These are phyloP conservation scores for Heliothis peltigera DNA, from an alignment of 2,888 invertebrate genomes.

Conservation along the genomic window DNA sequence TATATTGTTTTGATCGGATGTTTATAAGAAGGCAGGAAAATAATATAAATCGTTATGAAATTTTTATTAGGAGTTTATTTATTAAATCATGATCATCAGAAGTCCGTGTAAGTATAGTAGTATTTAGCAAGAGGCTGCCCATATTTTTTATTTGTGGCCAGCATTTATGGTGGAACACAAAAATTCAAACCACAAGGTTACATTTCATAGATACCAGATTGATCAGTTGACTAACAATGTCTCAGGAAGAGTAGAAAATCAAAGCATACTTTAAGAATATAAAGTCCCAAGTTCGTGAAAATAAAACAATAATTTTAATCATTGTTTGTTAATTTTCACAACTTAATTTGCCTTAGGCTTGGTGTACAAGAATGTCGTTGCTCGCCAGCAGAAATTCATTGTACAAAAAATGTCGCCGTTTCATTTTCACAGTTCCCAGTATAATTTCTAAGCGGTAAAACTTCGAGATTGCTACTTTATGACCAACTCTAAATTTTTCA, in stretches of 20 bases:
- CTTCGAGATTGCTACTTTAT: slow-evolving; percentile 63
- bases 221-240: slow-evolving; percentile 2
- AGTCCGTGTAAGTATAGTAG: no score
- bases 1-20: slow-evolving; percentile 38
- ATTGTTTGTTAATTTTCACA: slow-evolving; percentile 52
- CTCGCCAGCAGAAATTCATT: slow-evolving; percentile 52
- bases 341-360: slow-evolving; percentile 34
- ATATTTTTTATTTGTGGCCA: no score
- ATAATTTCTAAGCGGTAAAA: slow-evolving; percentile 62
- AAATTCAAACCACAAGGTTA: neutral
- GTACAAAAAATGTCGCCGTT: slow-evolving; percentile 54
- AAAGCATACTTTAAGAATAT: slow-evolving; percentile 19
- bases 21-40: slow-evolving; percentile 13
- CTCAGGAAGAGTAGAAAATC: slow-evolving; percentile 27
- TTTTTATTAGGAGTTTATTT: neutral
- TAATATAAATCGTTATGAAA: neutral
- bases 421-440: slow-evolving; percentile 56
- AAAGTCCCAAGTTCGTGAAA: slow-evolving; percentile 16
- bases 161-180: no score
- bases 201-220: neutral
- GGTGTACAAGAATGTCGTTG: slow-evolving; percentile 36
- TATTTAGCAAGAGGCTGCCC: no score
- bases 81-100: no score
- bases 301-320: slow-evolving; percentile 35
- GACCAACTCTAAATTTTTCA: slow-evolving; percentile 65